These are phyloP conservation scores for Pogonocichla stellata DNA, from an alignment of 2,113 vertebrate genomes.

Conservation along the genomic window DNA sequence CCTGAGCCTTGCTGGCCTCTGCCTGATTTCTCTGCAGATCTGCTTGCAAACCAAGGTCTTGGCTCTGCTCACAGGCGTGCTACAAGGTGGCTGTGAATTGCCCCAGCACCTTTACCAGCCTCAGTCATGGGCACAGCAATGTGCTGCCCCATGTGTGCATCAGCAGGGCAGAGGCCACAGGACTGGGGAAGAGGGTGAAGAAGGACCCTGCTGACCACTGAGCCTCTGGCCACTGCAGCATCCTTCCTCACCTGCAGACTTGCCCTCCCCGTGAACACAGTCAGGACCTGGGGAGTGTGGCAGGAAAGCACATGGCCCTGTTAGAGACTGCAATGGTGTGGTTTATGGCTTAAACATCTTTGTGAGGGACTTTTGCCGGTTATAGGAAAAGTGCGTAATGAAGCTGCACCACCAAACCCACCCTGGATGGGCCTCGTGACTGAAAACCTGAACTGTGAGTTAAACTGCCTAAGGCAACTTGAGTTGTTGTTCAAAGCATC, in stretches of 20 bases:
- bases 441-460: not conserved
- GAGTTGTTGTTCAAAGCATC: not conserved
- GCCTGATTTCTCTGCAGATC: not conserved
- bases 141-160: not conserved
- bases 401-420: not conserved
- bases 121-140: not conserved
- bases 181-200: not conserved
- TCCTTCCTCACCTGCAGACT: not conserved
- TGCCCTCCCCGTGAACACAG: not conserved
- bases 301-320: not conserved
- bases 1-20: not conserved
- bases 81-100: not conserved
- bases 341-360: not conserved
- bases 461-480: not conserved
- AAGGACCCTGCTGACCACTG: not conserved
- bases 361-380: not conserved
- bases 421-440: not conserved
- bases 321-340: not conserved
- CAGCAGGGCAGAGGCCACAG: not conserved
- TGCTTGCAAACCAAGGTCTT: not conserved
- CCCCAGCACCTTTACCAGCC: not conserved
- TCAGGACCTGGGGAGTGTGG: not conserved
- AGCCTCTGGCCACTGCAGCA: not conserved
- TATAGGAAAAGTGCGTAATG: no score
- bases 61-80: rapidly evolving